These are phyloP conservation scores for Antechinus stuartii DNA, from an alignment of 2,113 vertebrate genomes.

Conservation along the genomic window DNA sequence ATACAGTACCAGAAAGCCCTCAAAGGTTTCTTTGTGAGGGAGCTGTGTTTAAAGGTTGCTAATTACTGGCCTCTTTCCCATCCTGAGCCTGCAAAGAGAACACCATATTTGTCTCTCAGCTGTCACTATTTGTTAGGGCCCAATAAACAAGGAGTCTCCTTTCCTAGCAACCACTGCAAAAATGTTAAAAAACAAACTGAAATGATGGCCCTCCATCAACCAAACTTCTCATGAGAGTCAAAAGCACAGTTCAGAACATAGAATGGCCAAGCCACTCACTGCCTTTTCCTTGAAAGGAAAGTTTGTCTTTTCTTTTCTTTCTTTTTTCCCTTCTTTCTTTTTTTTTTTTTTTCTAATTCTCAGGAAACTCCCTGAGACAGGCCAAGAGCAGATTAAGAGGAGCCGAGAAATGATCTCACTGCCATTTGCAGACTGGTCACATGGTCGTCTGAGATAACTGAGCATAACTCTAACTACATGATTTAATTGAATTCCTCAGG, in stretches of 20 bases:
- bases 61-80: conserved; percentile 81
- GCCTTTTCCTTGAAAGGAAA: conserved; percentile 12
- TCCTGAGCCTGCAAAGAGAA: conserved; percentile 73
- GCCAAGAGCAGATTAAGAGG: conserved; percentile 50
- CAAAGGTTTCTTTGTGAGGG: conserved; percentile 74
- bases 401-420: conserved; percentile 65
- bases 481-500: conserved; percentile 47
- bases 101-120: conserved; percentile 84
- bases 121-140: conserved; percentile 81
- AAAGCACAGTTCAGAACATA: background rate
- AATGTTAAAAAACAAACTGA: conserved; percentile 50
- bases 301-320: background rate
- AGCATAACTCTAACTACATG: conserved; percentile 67
- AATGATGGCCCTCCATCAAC: conserved; percentile 7
- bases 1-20: conserved; percentile 13
- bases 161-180: conserved; percentile 83
- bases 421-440: conserved; percentile 71
- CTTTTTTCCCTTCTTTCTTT: background rate
- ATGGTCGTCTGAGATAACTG: conserved; percentile 75
- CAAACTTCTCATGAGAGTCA: conserved; percentile 9
- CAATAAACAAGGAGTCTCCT: conserved; percentile 80
- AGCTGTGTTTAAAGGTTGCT: conserved; percentile 66
- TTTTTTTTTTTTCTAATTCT: background rate
- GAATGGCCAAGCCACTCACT: conserved; percentile 46
- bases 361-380: conserved; percentile 50